These are phyloP conservation scores for Cydia strobilella DNA, from an alignment of 1,140 invertebrate genomes.

Conservation along the genomic window DNA sequence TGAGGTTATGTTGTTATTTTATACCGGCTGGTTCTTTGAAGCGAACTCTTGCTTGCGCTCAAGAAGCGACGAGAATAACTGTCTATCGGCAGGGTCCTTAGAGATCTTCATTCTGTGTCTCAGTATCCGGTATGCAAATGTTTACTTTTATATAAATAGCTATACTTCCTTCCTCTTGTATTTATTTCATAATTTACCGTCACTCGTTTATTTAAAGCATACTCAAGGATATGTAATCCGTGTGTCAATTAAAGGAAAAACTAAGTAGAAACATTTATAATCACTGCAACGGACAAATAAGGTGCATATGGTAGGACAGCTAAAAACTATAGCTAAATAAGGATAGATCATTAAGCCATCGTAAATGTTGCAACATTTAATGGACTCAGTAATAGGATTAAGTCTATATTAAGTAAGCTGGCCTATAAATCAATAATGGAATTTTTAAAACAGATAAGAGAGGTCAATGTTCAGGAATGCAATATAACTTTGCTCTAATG, in stretches of 20 bases:
- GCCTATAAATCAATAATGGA: conserved; percentile 10
- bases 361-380: neutral
- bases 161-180: conserved; percentile 4
- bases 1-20: neutral
- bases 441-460: conserved; percentile 11
- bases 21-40: neutral
- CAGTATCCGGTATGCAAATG: neutral
- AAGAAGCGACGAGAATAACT: neutral
- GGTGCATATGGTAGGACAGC: neutral
- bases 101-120: neutral
- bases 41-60: neutral
- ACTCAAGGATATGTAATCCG: neutral
- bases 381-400: conserved; percentile 3
- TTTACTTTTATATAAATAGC: neutral
- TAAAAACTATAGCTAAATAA: neutral
- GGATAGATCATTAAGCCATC: conserved; percentile 1
- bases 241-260: neutral
- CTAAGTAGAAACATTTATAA: neutral
- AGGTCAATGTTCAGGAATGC: conserved; percentile 5
- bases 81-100: neutral
- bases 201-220: neutral
- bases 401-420: conserved; percentile 7
- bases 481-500: neutral
- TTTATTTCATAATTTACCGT: neutral
- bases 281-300: neutral